These are phyloP conservation scores for Trichonephila clavipes DNA, from an alignment of 1,140 invertebrate genomes.

Conservation along the genomic window DNA sequence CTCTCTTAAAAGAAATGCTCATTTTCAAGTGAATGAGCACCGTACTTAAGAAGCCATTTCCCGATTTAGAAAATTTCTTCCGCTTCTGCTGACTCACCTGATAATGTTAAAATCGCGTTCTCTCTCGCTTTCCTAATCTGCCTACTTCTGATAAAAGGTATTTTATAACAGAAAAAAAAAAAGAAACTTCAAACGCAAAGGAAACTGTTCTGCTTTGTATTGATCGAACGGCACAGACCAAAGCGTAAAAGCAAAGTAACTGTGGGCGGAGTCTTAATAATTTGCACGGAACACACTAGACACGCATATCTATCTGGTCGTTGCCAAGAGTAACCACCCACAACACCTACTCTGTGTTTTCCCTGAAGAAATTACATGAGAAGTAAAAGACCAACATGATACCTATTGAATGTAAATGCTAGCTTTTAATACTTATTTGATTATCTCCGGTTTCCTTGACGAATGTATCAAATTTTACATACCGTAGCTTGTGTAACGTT, in stretches of 20 bases:
- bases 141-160: background rate
- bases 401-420: background rate
- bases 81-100: background rate
- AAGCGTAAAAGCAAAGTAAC: constrained; percentile 42
- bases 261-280: constrained; percentile 55
- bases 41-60: too few relatives aligned
- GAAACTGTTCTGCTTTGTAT: constrained; percentile 8
- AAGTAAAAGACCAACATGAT: background rate
- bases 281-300: constrained; percentile 53
- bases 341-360: constrained; percentile 58
- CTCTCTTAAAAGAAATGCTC: too few relatives aligned
- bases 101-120: background rate
- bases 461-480: background rate
- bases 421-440: background rate
- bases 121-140: background rate
- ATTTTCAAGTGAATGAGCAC: too few relatives aligned
- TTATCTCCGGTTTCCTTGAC: background rate
- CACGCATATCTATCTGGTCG: constrained; percentile 46
- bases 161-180: background rate
- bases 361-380: constrained; percentile 30
- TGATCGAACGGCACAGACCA: constrained; percentile 4
- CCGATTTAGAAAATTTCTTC: background rate
- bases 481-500: background rate
- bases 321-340: constrained; percentile 68
- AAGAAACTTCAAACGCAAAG: background rate